These are phyloP conservation scores for Bothrops jararaca DNA, from an alignment of 2,113 vertebrate species.

Conservation along the genomic window DNA sequence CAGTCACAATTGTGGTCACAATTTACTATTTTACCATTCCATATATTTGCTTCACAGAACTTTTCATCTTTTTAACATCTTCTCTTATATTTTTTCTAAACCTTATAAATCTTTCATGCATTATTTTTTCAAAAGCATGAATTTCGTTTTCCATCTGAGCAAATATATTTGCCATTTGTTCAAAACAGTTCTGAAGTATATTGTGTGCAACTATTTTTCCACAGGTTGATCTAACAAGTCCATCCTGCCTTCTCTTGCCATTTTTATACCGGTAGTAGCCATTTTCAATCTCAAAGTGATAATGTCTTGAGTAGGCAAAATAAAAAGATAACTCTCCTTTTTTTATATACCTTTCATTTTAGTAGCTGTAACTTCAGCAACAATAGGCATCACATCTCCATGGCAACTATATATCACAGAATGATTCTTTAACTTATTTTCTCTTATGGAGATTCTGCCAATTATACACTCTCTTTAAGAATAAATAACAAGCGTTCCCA, in stretches of 20 bases:
- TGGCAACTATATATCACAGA: not conserved
- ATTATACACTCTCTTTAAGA: not conserved
- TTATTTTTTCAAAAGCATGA: not conserved
- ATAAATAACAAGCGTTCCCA: not conserved
- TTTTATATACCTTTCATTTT: not conserved
- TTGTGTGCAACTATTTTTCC: not conserved
- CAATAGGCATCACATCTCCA: not conserved
- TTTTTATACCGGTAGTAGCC: not conserved
- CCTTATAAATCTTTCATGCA: not conserved
- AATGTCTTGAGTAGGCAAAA: not conserved
- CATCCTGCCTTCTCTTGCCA: not conserved
- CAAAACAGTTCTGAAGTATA: not conserved
- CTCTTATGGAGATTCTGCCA: not conserved
- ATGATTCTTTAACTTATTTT: not conserved
- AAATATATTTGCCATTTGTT: not conserved
- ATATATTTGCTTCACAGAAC: not conserved
- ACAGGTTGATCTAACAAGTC: not conserved
- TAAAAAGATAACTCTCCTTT: not conserved
- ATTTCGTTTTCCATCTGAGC: not conserved
- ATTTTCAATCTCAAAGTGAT: too few relatives aligned
- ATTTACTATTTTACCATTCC: not conserved
- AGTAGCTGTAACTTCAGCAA: not conserved
- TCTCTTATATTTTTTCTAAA: not conserved
- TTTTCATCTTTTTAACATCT: not conserved
- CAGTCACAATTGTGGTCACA: not conserved